These are phyloP conservation scores for Phrynosoma platyrhinos DNA, from an alignment of 2,113 vertebrate genomes.

Conservation along the genomic window DNA sequence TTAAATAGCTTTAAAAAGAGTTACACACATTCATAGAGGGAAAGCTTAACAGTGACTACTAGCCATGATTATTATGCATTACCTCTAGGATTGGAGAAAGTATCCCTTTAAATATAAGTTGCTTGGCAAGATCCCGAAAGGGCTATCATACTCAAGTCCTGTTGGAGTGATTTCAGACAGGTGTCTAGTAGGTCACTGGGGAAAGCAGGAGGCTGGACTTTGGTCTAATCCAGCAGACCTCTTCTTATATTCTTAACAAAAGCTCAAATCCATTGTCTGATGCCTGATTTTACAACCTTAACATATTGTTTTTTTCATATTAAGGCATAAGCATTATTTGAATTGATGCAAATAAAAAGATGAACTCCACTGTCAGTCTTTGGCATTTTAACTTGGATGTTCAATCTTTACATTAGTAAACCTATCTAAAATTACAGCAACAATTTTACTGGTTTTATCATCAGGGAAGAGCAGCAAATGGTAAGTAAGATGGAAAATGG, in stretches of 20 bases:
- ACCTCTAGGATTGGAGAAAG: background rate
- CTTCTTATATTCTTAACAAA: background rate
- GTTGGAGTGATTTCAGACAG: background rate
- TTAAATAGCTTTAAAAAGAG: background rate
- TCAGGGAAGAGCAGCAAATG: background rate
- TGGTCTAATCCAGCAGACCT: background rate
- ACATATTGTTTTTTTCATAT: background rate
- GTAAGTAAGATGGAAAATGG: background rate
- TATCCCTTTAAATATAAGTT: background rate
- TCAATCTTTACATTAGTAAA: background rate
- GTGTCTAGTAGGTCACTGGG: background rate
- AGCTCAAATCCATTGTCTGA: background rate
- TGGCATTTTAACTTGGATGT: background rate
- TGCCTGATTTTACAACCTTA: background rate
- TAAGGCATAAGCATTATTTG: background rate
- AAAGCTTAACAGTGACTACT: background rate
- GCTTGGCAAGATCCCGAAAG: background rate
- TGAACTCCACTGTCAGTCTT: background rate
- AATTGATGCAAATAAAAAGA: background rate
- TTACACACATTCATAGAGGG: background rate
- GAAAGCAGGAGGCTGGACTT: background rate
- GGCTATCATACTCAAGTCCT: background rate
- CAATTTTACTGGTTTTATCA: background rate
- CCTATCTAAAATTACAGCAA: background rate
- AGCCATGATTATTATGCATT: background rate